A percentile compares a stretch with the other conserved stretches of the same genome.
These are phyloP conservation scores for Hemitrygon akajei DNA, from an alignment of 2,797 vertebrate genomes.

Conservation along the genomic window DNA sequence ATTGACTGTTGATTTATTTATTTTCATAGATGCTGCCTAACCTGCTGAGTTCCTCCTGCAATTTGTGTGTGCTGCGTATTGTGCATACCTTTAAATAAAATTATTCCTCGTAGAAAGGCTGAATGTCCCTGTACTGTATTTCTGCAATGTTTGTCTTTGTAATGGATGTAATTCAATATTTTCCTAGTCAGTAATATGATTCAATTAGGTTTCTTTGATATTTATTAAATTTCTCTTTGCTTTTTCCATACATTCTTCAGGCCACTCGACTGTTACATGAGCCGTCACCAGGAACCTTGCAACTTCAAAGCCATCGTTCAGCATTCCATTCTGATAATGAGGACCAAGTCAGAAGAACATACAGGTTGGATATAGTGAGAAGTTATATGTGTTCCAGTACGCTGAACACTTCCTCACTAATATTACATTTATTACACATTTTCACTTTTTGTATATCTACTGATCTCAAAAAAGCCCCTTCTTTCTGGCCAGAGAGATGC, in stretches of 20 bases:
- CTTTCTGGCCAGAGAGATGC: neutral
- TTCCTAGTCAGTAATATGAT: neutral
- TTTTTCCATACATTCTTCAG: slow-evolving; percentile 51
- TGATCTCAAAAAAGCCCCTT: neutral
- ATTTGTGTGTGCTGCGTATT: neutral
- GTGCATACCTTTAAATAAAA: neutral
- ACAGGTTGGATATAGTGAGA: slow-evolving; percentile 63
- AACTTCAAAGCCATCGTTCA: slow-evolving; percentile 65
- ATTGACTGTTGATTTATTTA: no score
- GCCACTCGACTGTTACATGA: slow-evolving; percentile 80
- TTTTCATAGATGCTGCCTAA: no score
- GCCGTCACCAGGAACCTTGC: slow-evolving; percentile 70
- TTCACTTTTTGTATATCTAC: neutral
- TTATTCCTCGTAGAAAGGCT: neutral
- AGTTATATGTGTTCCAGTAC: neutral
- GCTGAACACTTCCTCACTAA: neutral
- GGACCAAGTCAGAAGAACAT: slow-evolving; percentile 79
- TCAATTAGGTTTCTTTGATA: neutral
- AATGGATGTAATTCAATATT: neutral
- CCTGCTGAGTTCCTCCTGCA: no score
- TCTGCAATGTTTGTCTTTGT: no score
- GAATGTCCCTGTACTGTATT: neutral
- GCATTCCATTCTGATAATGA: slow-evolving; percentile 80
- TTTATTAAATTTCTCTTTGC: neutral
- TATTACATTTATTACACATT: neutral